Percentiles rank a stretch among this genome's conserved stretches.
These are phyloP conservation scores for Eolophus roseicapilla DNA, from an alignment of 2,113 vertebrate species.

Conservation along the genomic window DNA sequence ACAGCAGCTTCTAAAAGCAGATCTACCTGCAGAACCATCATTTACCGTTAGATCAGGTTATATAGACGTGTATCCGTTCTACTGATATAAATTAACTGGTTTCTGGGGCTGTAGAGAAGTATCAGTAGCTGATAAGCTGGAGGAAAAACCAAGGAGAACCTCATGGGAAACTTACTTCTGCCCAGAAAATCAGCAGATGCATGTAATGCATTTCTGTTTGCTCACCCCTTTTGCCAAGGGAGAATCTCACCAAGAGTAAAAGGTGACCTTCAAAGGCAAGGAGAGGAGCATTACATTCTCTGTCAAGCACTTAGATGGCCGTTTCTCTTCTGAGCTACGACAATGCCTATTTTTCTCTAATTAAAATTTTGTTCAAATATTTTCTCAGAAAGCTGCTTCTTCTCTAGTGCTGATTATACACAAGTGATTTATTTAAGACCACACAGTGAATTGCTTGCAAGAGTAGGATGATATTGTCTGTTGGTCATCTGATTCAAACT, in stretches of 20 bases:
- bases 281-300: background rate
- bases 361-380: background rate
- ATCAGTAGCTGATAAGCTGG: background rate
- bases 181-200: background rate
- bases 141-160: background rate
- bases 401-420: background rate
- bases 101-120: background rate
- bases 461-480: background rate
- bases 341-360: background rate
- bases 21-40: background rate
- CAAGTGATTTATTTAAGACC: constrained; percentile 16
- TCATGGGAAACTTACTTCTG: background rate
- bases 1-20: background rate
- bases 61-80: background rate
- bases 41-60: background rate
- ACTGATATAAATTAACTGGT: background rate
- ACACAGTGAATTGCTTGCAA: background rate
- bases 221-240: background rate
- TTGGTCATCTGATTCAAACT: background rate
- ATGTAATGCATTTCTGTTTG: background rate
- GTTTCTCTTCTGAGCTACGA: background rate
- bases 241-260: background rate
- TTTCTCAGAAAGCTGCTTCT: background rate
- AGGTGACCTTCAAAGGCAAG: background rate
- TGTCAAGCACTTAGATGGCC: background rate